Base-by-base conservation (phyloP, 2,797 vertebrate genomes). In the Mormyrops boulengeri region DNA sequence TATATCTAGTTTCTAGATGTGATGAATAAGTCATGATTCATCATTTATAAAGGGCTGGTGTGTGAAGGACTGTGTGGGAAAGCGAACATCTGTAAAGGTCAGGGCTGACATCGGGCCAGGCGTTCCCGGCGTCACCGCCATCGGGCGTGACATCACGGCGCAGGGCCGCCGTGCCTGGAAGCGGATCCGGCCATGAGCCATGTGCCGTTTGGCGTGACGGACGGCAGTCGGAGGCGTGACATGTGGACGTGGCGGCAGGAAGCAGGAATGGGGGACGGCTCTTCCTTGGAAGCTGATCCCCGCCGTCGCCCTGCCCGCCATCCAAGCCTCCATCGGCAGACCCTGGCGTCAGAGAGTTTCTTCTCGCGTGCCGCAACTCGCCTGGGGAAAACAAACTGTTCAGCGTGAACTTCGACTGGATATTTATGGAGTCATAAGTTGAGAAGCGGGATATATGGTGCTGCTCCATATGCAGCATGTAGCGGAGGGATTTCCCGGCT, bases 191-290 rank as follows among this genome's bases (percentile, higher is more conserved):
- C 73, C 95, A 95, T 93, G 95, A 97, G 95, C 95, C 95, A 95
- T 2, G 73, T 8, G 5, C 2, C 19, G 14, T 44, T 95, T 22
- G 57, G n/a, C 57, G 97, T 97, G 97, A 98, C 97, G 97, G 97
- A 98, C 95, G 95, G 94, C 95, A 96, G 96, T 95, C 96, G 93
- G 95, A 96, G 94, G 95, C 94, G 94, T 96, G 96, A 97, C 96
- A 96, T 96, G 95, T 95, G 95, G 94, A 95, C 95, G 95, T 95
- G 93, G 94, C 93, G 94, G 95, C 94, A 95, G 95, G 94, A 93
- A 94, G 92, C 89, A 94, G 95, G 93, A 96, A 95, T 92, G 94
- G 95, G 95, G 95, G 94, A 95, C 95, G 95, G 93, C 94, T 94
- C 93, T 94, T 94, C 94, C 93, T 93, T 90, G 91, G 94, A 93